phyloP scores from a whole-genome alignment of 2,113 vertebrate species.

The Panthera leo region DNA sequence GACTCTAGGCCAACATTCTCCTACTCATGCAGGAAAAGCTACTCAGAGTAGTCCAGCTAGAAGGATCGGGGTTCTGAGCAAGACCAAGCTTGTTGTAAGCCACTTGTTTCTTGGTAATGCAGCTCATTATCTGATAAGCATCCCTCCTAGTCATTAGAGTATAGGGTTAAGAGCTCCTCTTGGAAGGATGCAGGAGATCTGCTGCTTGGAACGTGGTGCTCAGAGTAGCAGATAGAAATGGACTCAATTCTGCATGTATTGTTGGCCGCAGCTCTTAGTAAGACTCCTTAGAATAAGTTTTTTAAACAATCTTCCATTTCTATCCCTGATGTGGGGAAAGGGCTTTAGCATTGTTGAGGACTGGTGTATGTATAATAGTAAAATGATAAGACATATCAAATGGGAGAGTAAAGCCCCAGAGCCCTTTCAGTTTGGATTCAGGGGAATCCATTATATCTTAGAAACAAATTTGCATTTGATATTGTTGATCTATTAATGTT shows the following conservation, averaged over 20 bases:
- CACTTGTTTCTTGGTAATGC: background rate
- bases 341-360: background rate
- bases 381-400: background rate
- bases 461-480: slow-evolving; percentile 16
- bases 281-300: background rate
- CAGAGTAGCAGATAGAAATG: background rate
- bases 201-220: background rate
- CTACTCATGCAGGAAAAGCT: background rate
- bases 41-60: background rate
- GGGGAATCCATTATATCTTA: background rate
- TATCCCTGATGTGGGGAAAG: background rate
- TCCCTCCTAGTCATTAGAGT: slow-evolving; percentile 9
- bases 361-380: background rate
- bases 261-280: background rate
- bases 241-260: background rate
- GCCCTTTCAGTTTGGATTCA: background rate
- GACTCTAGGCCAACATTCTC: background rate
- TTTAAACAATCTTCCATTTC: background rate
- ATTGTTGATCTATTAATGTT: background rate
- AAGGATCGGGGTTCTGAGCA: background rate
- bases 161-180: background rate
- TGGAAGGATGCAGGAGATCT: background rate
- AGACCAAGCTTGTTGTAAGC: background rate
- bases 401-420: background rate
- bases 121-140: background rate